Evolutionary conservation across 2,113 vertebrate genomes (phyloP).

Genomic region (Microtus montanus): DNA sequence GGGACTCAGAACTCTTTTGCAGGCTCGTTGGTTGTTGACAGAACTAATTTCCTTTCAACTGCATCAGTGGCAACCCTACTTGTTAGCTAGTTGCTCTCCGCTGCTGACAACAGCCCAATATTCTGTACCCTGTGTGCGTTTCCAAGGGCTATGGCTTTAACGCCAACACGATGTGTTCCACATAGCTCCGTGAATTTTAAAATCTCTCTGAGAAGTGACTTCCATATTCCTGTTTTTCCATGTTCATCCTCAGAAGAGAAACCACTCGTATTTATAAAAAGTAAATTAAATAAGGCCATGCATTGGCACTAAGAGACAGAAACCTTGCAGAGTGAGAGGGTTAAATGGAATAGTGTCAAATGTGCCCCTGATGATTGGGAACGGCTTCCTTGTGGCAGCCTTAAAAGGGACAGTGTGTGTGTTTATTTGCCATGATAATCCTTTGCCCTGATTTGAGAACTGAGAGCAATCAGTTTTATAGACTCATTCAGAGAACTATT

Average conservation of each 20-base stretch:
- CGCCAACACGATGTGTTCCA: neutral
- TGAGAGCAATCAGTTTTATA: neutral
- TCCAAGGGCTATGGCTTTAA: neutral
- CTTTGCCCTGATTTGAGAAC: conserved; percentile 46
- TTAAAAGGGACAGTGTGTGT: neutral
- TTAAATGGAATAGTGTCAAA: neutral
- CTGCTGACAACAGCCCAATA: neutral
- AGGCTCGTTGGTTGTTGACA: neutral
- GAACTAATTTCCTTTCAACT: neutral
- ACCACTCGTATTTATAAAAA: neutral
- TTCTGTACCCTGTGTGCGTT: neutral
- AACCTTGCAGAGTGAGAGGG: neutral
- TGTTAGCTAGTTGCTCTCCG: neutral
- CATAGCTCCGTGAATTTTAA: neutral
- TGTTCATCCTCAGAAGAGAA: neutral
- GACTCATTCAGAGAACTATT: neutral
- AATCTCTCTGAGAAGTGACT: neutral
- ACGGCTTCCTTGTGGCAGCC: neutral
- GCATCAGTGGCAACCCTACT: neutral
- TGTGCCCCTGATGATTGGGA: neutral
- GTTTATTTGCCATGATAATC: neutral
- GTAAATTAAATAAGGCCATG: neutral
- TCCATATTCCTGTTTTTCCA: neutral
- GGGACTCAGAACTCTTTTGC: neutral
- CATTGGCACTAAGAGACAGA: accelerated